phyloP scores from a whole-genome alignment of 1,140 invertebrate genomes.

The Camponotus floridanus region DNA sequence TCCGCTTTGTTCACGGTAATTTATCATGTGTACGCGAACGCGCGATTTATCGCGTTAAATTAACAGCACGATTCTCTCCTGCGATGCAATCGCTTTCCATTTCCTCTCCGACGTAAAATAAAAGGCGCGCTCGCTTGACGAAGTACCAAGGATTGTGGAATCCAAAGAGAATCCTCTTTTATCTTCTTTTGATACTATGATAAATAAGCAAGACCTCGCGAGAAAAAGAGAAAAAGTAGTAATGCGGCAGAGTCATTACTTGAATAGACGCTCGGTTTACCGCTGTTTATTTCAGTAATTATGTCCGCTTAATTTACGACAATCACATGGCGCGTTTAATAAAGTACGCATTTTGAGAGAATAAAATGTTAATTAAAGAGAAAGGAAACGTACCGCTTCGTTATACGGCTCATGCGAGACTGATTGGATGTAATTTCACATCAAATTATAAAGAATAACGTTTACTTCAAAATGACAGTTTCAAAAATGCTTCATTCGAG shows the following conservation, averaged over 20 bases:
- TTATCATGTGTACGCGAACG: slow-evolving; percentile 3
- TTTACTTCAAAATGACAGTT: not conserved
- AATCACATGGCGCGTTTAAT: not conserved
- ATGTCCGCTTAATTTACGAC: slow-evolving; percentile 14
- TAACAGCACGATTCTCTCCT: slow-evolving; percentile 24
- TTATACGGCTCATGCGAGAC: not conserved
- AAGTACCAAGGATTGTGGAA: slow-evolving; percentile 25
- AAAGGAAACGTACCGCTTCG: not conserved
- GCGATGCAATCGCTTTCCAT: slow-evolving; percentile 30
- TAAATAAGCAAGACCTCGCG: slow-evolving; percentile 22
- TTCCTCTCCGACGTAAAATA: slow-evolving; percentile 25
- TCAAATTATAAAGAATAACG: slow-evolving; percentile 9
- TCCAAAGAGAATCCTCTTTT: slow-evolving; percentile 38
- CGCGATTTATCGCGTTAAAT: slow-evolving; percentile 53
- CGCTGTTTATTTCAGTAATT: slow-evolving; percentile 31
- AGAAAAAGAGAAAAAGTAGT: not conserved
- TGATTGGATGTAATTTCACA: not conserved
- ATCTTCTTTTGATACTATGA: not conserved
- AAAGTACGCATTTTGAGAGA: not conserved
- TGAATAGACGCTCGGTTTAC: slow-evolving; percentile 1
- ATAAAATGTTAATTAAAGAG: not conserved
- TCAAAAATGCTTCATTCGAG: not conserved
- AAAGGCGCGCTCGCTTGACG: slow-evolving; percentile 30
- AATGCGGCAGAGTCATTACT: slow-evolving; percentile 8
- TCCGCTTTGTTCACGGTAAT: slow-evolving; percentile 22